Percentiles rank a stretch among this genome's conserved stretches.
Evolutionary conservation across 2,797 vertebrate species (phyloP).

Genomic region (Melanitta fusca): DNA sequence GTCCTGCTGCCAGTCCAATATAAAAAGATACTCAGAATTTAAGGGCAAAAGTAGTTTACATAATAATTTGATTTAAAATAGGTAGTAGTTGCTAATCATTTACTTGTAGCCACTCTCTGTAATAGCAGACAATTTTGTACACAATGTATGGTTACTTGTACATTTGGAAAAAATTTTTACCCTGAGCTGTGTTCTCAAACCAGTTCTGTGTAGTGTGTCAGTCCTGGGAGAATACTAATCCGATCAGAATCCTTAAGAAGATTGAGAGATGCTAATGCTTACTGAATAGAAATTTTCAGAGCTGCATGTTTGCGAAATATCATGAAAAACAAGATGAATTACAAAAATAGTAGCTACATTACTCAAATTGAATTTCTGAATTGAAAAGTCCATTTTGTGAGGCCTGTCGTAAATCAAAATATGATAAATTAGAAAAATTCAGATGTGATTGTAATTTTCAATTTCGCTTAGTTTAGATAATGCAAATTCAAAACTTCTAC

Average conservation of each 20-base stretch:
- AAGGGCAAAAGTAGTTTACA: neutral
- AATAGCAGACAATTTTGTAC: neutral
- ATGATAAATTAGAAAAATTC: neutral
- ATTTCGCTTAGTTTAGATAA: neutral
- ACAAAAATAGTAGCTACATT: neutral
- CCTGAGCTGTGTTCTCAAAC: neutral
- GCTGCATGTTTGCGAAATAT: neutral
- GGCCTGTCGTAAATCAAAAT: neutral
- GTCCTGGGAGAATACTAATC: constrained; percentile 21
- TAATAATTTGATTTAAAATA: neutral
- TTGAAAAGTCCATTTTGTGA: neutral
- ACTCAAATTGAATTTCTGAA: neutral
- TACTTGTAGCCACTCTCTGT: neutral
- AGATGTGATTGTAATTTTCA: neutral
- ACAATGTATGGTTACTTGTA: neutral
- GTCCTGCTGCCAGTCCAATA: neutral
- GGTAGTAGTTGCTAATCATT: neutral
- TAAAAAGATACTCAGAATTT: neutral
- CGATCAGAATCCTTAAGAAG: neutral
- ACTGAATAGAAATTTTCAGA: neutral
- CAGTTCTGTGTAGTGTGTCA: neutral
- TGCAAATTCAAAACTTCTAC: neutral
- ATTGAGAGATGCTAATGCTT: neutral
- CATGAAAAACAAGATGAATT: neutral
- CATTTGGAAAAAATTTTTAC: constrained; percentile 2